phyloP scores from a whole-genome alignment of 64 coral and sea anemone genomes.

The Hydrozoanthus tunicans region DNA sequence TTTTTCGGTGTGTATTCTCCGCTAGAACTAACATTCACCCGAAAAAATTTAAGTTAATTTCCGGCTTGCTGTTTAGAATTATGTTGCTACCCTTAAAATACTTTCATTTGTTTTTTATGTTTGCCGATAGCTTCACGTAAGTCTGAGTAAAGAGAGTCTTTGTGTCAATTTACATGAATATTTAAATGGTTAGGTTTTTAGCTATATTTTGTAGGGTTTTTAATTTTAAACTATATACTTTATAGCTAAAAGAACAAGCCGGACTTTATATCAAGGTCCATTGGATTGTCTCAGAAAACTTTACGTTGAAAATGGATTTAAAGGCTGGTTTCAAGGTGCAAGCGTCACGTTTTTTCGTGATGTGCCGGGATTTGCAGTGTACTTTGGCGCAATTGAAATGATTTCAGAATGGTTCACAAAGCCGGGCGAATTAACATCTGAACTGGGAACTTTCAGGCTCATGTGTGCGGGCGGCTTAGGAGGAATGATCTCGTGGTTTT shows the following conservation, averaged over 20 bases:
- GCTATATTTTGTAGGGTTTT: not conserved
- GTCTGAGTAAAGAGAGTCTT: too few relatives aligned
- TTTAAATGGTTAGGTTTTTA: not conserved
- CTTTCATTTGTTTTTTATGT: too few relatives aligned
- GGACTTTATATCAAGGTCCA: slow-evolving; percentile 62
- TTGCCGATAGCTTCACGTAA: too few relatives aligned
- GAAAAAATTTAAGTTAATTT: too few relatives aligned
- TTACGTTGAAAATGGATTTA: slow-evolving; percentile 64
- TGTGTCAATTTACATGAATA: not conserved
- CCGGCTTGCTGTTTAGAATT: too few relatives aligned
- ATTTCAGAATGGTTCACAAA: slow-evolving; percentile 37
- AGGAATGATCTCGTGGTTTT: slow-evolving; percentile 73
- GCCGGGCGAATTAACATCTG: not conserved
- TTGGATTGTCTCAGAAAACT: slow-evolving; percentile 84
- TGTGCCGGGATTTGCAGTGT: slow-evolving; percentile 77
- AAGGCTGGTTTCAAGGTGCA: slow-evolving; percentile 84
- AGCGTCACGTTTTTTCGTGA: slow-evolving; percentile 64
- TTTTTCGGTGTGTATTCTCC: too few relatives aligned
- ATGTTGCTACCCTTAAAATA: too few relatives aligned
- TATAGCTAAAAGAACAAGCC: slow-evolving; percentile 50
- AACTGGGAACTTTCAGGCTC: slow-evolving; percentile 55
- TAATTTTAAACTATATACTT: not conserved
- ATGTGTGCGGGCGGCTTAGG: slow-evolving; percentile 75
- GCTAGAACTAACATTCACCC: too few relatives aligned
- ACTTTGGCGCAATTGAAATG: slow-evolving; percentile 83